Percentiles rank a stretch among this genome's conserved stretches.
phyloP scores from a whole-genome alignment of 2,888 invertebrate species.

The Pilophorus perplexus region DNA sequence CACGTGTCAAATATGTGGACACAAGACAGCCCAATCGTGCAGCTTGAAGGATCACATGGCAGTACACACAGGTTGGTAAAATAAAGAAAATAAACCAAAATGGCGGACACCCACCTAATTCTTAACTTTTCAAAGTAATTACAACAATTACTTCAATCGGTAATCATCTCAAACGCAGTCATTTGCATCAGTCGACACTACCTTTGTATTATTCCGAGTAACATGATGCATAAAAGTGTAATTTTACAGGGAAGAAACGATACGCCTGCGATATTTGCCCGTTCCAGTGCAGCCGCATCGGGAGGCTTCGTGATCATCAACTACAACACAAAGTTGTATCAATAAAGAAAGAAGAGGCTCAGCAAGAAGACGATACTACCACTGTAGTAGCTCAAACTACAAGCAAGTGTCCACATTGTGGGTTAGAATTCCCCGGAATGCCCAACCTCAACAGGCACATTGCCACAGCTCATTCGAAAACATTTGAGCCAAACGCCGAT shows the following conservation, averaged over 20 bases:
- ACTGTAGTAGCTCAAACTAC: neutral
- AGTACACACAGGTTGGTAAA: slow-evolving; percentile 24
- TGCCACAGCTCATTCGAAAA: neutral
- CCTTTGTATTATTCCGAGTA: no score
- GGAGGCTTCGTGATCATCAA: slow-evolving; percentile 27
- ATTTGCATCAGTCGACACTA: neutral
- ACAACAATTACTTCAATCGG: no score
- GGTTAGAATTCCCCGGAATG: neutral
- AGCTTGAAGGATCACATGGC: slow-evolving; percentile 34
- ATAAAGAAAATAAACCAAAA: neutral
- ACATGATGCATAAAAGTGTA: neutral
- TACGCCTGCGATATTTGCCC: slow-evolving; percentile 26
- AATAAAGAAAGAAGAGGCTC: neutral
- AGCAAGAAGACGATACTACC: neutral
- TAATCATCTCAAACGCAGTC: no score
- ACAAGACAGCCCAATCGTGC: slow-evolving; percentile 67
- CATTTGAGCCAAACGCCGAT: neutral
- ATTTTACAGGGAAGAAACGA: slow-evolving; percentile 30
- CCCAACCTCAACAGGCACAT: neutral
- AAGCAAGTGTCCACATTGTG: neutral
- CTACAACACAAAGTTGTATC: neutral
- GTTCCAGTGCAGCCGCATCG: slow-evolving; percentile 29
- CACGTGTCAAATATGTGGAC: slow-evolving; percentile 82
- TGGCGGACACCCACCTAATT: no score
- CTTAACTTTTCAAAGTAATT: no score